A percentile compares a stretch with the other conserved stretches of the same genome.
Evolutionary conservation across 2,113 vertebrate genomes (phyloP).

Genomic region (Dipodomys stephensi): DNA sequence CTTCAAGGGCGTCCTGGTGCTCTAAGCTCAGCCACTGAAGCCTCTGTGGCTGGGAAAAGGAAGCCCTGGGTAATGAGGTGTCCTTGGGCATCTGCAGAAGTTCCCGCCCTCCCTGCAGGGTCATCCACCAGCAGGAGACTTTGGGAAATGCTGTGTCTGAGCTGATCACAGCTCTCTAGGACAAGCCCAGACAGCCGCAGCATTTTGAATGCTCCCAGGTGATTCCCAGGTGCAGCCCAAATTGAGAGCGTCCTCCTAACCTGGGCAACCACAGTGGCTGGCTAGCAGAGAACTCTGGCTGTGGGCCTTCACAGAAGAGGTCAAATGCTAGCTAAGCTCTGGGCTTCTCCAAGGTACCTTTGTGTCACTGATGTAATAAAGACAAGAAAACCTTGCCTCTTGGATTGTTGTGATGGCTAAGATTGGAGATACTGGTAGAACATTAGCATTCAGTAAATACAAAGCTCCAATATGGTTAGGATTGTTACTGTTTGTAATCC

Average conservation of each 20-base stretch:
- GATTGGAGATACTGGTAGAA: neutral
- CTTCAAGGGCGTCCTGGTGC: slow-evolving; percentile 39
- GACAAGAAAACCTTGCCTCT: too few relatives aligned
- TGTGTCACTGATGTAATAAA: neutral
- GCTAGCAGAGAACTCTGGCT: neutral
- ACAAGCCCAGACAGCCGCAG: neutral
- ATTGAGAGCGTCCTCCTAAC: neutral
- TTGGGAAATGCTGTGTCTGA: neutral
- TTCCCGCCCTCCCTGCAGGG: neutral
- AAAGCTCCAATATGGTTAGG: neutral
- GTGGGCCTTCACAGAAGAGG: neutral
- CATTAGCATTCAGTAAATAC: neutral
- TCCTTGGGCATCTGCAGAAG: neutral
- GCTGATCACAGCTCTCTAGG: neutral
- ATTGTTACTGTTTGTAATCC: neutral
- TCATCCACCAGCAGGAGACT: neutral
- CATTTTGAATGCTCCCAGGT: neutral
- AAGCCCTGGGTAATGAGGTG: fast-evolving
- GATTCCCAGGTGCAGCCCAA: neutral
- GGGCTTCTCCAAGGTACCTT: neutral
- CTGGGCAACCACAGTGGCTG: neutral
- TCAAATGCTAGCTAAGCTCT: neutral
- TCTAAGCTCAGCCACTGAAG: neutral
- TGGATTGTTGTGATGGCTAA: neutral
- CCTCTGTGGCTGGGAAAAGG: neutral